These are phyloP conservation scores for Drosophila koepferae DNA, from an alignment of 2,888 invertebrate species.

Conservation along the genomic window DNA sequence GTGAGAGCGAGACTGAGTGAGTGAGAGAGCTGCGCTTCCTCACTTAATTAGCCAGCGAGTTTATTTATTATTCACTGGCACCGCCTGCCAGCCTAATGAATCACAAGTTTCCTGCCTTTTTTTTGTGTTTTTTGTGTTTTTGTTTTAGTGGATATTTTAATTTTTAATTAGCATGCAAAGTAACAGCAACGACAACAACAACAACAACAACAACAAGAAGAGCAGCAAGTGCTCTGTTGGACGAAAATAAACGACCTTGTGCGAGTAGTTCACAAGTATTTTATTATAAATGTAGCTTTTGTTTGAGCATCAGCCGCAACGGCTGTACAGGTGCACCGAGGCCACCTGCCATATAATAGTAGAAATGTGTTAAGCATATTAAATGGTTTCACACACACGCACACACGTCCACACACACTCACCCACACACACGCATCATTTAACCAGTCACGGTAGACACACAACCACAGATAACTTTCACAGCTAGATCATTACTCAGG, in stretches of 20 bases:
- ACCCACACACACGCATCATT: conserved; percentile 71
- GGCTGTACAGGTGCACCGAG: conserved; percentile 66
- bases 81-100: conserved; percentile 75
- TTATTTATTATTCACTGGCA: conserved; percentile 78
- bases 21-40: conserved; percentile 38
- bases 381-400: conserved; percentile 58
- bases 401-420: conserved; percentile 53
- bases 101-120: conserved; percentile 61
- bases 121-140: conserved; percentile 8
- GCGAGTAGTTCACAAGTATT: conserved; percentile 62
- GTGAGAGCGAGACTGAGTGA: background rate
- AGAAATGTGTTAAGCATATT: conserved; percentile 68
- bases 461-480: conserved; percentile 34
- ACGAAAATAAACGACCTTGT: conserved; percentile 74
- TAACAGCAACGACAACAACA: too few relatives aligned
- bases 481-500: conserved; percentile 54
- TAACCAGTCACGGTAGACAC: conserved; percentile 54
- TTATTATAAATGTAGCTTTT: conserved; percentile 46
- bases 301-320: conserved; percentile 18
- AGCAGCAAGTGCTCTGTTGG: conserved; percentile 33
- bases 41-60: conserved; percentile 77
- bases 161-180: conserved; percentile 77
- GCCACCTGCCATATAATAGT: conserved; percentile 28
- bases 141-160: conserved; percentile 75
- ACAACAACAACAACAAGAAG: conserved; percentile 26